Evolutionary conservation across 2,888 invertebrate species (phyloP), one percentile per base, ranked within the genome.

Genomic region (Alitta virens): DNA sequence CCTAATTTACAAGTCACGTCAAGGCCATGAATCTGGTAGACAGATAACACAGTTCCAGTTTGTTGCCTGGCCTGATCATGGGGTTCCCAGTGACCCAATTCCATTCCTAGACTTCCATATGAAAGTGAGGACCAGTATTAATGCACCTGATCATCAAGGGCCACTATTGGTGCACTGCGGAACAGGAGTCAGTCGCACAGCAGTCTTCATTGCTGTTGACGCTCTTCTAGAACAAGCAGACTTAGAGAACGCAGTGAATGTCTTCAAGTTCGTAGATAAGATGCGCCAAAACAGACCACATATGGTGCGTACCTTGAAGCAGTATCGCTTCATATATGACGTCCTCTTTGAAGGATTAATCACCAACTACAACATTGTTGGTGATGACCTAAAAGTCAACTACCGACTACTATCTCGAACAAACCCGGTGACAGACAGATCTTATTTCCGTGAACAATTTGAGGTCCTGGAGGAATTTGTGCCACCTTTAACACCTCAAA

Each of bases 101-200:
- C 78, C 79, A 24, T 67, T 81, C 26, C 65, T 81, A 12, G 80
- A 80, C n/a, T 72, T 74, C 57, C 73, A 76, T 27, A 58, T 58
- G 43, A 67, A 64, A 61, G 67, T 73, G 14, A 64, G 56, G 33
- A 46, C 60, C 40, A 52, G 59, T 24, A 25, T 27, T 14, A 43
- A 49, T 26, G 52, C 63, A 12, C 46, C 56, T 21, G 67, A 62
- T n/a, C 12, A 50, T 25, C 50, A 56, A 23, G 67, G 63, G 0
- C 80, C 79, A 0, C 63, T 79, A 16, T 65, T 81, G 27, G 80
- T 81, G 3, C 81, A 81, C 62, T 80, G 81, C 68, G 80, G 80
- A 9, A 80, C 81, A 5, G 82, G 81, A 0, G 75, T 80, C 27
- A 78, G 77, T 53, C 66, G 79, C 24, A 76, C 79, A 2, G 81